phyloP scores from a whole-genome alignment of 2,113 vertebrate genomes.

The Myocastor coypus region DNA sequence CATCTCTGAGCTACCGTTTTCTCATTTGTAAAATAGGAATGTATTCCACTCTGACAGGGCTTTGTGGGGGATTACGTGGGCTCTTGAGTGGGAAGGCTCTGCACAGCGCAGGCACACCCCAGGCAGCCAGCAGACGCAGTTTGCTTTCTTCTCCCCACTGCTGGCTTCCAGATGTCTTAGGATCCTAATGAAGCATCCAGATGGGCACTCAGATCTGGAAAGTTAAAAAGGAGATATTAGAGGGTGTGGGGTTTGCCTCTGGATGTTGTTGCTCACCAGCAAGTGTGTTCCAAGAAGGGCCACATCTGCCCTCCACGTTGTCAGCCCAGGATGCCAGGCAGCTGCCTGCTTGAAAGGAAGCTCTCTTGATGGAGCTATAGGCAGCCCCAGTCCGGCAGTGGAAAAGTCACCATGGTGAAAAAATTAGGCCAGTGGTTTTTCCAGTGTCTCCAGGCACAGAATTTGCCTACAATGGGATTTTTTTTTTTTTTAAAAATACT shows the following conservation, averaged over 20 bases:
- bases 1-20: background rate
- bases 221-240: background rate
- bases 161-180: conserved; percentile 65
- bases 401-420: background rate
- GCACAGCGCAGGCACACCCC: background rate
- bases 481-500: background rate
- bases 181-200: conserved; percentile 37
- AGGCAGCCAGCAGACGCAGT: background rate
- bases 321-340: background rate
- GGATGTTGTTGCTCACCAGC: background rate
- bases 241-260: background rate
- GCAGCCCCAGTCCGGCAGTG: background rate
- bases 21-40: background rate
- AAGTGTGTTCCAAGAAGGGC: background rate
- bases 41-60: background rate
- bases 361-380: background rate
- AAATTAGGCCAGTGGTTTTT: conserved; percentile 21
- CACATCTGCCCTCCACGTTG: conserved; percentile 66
- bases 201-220: conserved; percentile 55
- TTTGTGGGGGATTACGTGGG: background rate
- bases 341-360: conserved; percentile 27
- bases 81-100: background rate
- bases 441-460: background rate
- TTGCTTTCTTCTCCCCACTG: background rate
- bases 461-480: background rate